Conservation (phyloP, 2,113 vertebrate species). For the Macquaria ambigua region DNA sequence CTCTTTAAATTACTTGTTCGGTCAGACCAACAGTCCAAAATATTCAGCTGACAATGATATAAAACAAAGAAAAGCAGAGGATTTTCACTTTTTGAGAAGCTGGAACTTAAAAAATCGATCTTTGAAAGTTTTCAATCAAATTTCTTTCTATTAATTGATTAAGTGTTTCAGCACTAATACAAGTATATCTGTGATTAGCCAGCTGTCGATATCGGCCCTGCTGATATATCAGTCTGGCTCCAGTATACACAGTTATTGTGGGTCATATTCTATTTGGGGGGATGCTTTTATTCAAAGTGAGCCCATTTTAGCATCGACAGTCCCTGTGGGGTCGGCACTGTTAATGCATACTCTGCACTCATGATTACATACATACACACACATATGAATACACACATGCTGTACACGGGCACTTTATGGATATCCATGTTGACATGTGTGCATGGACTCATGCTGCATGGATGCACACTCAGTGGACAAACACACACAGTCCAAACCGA, state of each 20-base stretch:
- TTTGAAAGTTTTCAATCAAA: no score
- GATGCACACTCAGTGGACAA: slow-evolving; percentile 11
- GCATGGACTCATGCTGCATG: slow-evolving; percentile 24
- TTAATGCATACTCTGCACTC: background rate
- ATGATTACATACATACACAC: background rate
- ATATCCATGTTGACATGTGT: slow-evolving; percentile 46
- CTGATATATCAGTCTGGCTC: background rate
- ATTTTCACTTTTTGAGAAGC: background rate
- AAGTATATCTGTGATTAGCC: background rate
- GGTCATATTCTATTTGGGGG: background rate
- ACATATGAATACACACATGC: background rate
- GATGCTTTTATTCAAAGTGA: slow-evolving; percentile 1
- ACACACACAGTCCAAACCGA: slow-evolving; percentile 6
- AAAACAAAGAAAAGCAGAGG: background rate
- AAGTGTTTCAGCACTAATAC: background rate
- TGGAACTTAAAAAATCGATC: background rate
- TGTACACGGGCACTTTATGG: background rate
- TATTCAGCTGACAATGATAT: background rate
- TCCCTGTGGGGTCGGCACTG: background rate
- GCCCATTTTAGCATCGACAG: background rate
- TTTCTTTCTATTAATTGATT: background rate
- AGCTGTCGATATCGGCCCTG: background rate
- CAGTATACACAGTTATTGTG: background rate
- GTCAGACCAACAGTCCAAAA: background rate
- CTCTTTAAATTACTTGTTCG: background rate